Evolutionary conservation across 2,888 invertebrate genomes (phyloP).

Genomic region (Xestoiulus laeticollis): DNA sequence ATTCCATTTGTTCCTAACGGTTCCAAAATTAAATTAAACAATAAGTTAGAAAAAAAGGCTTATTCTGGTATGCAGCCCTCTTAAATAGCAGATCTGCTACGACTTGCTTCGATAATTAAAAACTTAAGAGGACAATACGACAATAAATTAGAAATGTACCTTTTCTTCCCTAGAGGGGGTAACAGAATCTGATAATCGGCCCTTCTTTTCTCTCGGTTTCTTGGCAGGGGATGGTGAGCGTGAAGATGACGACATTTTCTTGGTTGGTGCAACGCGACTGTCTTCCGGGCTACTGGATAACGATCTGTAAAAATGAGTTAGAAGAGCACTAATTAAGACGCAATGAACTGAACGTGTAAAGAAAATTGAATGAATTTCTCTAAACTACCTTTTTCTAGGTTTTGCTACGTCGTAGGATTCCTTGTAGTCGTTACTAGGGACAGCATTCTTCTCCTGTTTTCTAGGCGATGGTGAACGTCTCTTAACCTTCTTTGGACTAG

Average conservation of each 20-base stretch:
- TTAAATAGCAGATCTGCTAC: no score
- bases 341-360: no score
- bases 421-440: not conserved
- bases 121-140: no score
- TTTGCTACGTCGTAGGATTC: not conserved
- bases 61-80: no score
- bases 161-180: constrained; percentile 1
- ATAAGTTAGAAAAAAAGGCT: no score
- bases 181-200: not conserved
- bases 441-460: not conserved
- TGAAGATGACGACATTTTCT: constrained; percentile 36
- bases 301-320: not conserved
- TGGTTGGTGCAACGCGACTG: not conserved
- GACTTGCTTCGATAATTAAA: no score
- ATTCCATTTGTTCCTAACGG: no score
- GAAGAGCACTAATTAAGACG: not conserved
- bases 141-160: not conserved
- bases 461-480: constrained; percentile 15
- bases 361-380: not conserved
- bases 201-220: not conserved
- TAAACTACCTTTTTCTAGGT: not conserved
- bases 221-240: constrained; percentile 40
- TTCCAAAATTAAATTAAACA: no score
- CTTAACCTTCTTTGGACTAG: constrained; percentile 11
- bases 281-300: constrained; percentile 19